Evolutionary conservation across 2,888 invertebrate species (phyloP).

Genomic region (Cyclophora albipunctata): DNA sequence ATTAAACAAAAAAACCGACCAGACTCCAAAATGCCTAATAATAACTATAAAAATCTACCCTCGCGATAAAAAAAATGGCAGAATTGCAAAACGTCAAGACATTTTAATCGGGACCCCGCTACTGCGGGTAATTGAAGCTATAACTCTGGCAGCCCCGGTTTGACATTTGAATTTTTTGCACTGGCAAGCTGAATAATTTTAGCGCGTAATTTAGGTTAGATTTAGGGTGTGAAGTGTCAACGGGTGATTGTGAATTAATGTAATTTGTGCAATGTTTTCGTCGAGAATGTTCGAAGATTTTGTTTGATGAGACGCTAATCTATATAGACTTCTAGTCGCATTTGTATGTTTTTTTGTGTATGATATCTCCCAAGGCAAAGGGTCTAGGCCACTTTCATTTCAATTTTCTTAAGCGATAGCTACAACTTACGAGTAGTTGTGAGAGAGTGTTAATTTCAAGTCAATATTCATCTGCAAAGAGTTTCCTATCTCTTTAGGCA

Average conservation of each 20-base stretch:
- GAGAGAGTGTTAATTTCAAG: no score
- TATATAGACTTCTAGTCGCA: no score
- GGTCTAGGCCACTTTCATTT: no score
- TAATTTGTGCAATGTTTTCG: slow-evolving; percentile 5
- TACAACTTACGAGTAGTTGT: no score
- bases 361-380: no score
- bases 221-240: slow-evolving; percentile 39
- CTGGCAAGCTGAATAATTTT: slow-evolving; percentile 55
- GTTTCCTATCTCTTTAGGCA: no score
- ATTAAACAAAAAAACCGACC: background rate
- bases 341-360: no score
- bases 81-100: slow-evolving; percentile 58
- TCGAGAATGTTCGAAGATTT: no score
- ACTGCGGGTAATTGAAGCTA: slow-evolving; percentile 62
- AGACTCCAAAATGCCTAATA: background rate
- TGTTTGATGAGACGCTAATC: no score
- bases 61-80: slow-evolving; percentile 39
- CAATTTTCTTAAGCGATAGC: no score
- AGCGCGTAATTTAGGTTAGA: slow-evolving; percentile 46
- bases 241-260: slow-evolving; percentile 17
- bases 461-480: no score
- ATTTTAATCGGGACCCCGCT: slow-evolving; percentile 63
- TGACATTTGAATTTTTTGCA: slow-evolving; percentile 69
- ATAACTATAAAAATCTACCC: slow-evolving; percentile 33
- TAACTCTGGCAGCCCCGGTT: slow-evolving; percentile 70